Evolutionary conservation across 2,113 vertebrate genomes (phyloP), one percentile per base, ranked within the genome.

Genomic region (Hylia prasina): DNA sequence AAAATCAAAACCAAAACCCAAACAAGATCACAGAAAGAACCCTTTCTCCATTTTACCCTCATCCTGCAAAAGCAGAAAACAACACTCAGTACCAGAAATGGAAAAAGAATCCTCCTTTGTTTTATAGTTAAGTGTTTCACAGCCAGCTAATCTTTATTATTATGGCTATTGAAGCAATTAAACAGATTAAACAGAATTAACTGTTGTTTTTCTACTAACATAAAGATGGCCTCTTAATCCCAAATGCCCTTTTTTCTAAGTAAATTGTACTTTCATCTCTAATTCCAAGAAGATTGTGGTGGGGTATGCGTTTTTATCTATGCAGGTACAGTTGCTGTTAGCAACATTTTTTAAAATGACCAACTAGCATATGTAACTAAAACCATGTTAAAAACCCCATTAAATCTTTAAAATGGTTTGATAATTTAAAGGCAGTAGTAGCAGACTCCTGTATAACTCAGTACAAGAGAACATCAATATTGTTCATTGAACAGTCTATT

Each of bases 401-500:
- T 97, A 96, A 95, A 95, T 94, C 75, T 92, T 96, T 71, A 97
- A 93, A 97, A 96, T 53, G 53, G 85, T 96, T 97, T 96, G 95
- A 89, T 94, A 97, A 97, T 97, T 91, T 97, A 84, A 96, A 94
- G 88, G 93, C 93, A 96, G 78, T 92, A 72, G 69, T 90, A 93
- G 82, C 64, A 92, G 93, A 94, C 72, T 96, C 90, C 71, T 97
- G 90, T 97, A 91, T 97, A 97, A 97, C 94, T 96, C 47, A 17
- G 94, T 96, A 61, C 35, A 60, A 87, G 77, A 93, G 97, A 97
- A 95, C 95, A 97, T 98, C 98, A 97, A 80, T 98, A 97, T 96
- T 96, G 96, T 93, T 97, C 96, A 97, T 95, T 96, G 97, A 98
- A 84, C 93, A 97, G 96, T 97, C 90, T 97, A 94, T 97, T 98